Conservation (phyloP, 1,140 invertebrate species). For the Lasaia peninsularis region DNA sequence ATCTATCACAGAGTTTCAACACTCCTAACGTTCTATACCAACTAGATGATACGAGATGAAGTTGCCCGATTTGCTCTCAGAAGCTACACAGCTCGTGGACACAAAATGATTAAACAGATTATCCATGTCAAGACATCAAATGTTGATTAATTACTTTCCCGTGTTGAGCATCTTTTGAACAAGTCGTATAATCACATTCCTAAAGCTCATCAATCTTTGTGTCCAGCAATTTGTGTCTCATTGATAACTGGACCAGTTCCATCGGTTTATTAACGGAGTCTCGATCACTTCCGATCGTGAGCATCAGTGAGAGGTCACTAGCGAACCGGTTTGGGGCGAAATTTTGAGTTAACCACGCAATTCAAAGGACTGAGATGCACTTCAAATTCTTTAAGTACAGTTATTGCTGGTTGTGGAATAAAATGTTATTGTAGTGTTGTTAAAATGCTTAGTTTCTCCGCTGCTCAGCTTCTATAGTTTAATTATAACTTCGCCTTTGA, state of each 20-base stretch:
- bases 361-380: neutral
- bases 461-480: no score
- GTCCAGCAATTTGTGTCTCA: constrained; percentile 4
- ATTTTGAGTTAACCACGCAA: neutral
- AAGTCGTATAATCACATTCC: neutral
- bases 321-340: neutral
- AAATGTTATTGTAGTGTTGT: no score
- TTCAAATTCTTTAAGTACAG: no score
- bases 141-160: constrained; percentile 1
- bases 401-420: no score
- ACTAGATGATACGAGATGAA: neutral
- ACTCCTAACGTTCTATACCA: neutral
- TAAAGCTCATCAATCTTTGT: constrained; percentile 1
- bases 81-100: neutral
- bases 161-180: neutral
- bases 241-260: constrained; percentile 4
- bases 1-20: neutral
- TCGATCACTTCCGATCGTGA: neutral
- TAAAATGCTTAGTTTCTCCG: no score
- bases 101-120: neutral
- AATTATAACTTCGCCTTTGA: no score
- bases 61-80: neutral
- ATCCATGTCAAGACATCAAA: neutral
- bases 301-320: neutral
- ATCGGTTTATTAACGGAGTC: constrained; percentile 6